These are phyloP conservation scores for Meda fulgida DNA, from an alignment of 2,797 vertebrate species.

Conservation along the genomic window DNA sequence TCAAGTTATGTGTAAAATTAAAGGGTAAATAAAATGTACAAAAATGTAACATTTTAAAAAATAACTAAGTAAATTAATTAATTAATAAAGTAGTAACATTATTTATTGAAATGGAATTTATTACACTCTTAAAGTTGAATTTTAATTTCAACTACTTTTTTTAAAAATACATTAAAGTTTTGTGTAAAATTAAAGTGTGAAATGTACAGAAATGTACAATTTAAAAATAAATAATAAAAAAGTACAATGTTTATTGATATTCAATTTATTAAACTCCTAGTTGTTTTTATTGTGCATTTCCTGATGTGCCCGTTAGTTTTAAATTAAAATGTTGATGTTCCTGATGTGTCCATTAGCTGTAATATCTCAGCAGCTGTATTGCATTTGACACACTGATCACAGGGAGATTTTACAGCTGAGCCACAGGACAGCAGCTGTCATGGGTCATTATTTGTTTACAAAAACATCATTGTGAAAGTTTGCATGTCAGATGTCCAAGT, in stretches of 20 bases:
- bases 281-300: not conserved
- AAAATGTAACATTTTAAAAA: no score
- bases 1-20: not conserved
- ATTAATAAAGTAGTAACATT: not conserved
- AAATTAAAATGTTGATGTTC: no score
- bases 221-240: not conserved
- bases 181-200: no score
- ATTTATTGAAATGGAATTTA: no score
- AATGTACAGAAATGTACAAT: not conserved
- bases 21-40: no score
- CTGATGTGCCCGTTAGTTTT: not conserved
- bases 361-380: slow-evolving; percentile 26
- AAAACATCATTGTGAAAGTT: slow-evolving; percentile 6
- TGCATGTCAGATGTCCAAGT: not conserved
- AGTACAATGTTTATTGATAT: not conserved
- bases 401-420: not conserved
- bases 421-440: not conserved
- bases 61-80: no score
- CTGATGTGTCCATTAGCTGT: not conserved
- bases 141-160: not conserved
- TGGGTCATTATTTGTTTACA: not conserved
- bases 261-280: not conserved
- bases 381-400: not conserved
- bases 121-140: no score
- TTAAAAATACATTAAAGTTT: no score